These are phyloP conservation scores for Heliconius sara DNA, from an alignment of 2,888 invertebrate species.

Conservation along the genomic window DNA sequence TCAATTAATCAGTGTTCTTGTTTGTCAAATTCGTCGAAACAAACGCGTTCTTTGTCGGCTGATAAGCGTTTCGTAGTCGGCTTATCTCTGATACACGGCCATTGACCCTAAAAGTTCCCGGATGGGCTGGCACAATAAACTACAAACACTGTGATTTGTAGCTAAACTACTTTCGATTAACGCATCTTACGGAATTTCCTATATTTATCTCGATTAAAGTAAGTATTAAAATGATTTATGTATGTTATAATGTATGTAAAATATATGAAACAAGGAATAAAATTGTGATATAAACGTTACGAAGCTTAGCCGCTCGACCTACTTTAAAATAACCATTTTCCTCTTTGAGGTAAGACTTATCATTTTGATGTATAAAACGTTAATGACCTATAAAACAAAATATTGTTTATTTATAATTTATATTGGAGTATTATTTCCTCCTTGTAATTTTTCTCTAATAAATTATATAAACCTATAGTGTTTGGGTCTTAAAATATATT, in stretches of 20 bases:
- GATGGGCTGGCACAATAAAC: slow-evolving; percentile 61
- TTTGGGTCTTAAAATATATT: background rate
- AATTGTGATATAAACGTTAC: slow-evolving; percentile 25
- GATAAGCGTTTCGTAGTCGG: slow-evolving; percentile 73
- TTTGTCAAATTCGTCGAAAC: slow-evolving; percentile 73
- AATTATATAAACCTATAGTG: background rate
- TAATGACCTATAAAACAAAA: slow-evolving; percentile 72
- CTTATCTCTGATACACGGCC: slow-evolving; percentile 81
- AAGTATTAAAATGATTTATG: background rate
- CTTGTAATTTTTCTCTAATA: background rate
- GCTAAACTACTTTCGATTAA: slow-evolving; percentile 45
- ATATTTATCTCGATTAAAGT: background rate
- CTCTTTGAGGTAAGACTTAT: slow-evolving; percentile 66
- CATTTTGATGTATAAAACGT: slow-evolving; percentile 65
- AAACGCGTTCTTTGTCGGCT: slow-evolving; percentile 75
- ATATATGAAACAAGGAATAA: background rate
- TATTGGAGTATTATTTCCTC: slow-evolving; percentile 40
- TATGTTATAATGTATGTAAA: background rate
- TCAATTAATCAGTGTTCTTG: slow-evolving; percentile 68
- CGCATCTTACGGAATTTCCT: background rate
- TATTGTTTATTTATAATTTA: slow-evolving; percentile 41
- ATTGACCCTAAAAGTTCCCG: slow-evolving; percentile 67
- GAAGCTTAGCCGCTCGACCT: slow-evolving; percentile 61
- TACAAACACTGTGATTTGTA: slow-evolving; percentile 51
- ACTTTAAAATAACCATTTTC: slow-evolving; percentile 69